Conservation (phyloP, 1,140 invertebrate species). For the Ceratoteleas bidentatus region DNA sequence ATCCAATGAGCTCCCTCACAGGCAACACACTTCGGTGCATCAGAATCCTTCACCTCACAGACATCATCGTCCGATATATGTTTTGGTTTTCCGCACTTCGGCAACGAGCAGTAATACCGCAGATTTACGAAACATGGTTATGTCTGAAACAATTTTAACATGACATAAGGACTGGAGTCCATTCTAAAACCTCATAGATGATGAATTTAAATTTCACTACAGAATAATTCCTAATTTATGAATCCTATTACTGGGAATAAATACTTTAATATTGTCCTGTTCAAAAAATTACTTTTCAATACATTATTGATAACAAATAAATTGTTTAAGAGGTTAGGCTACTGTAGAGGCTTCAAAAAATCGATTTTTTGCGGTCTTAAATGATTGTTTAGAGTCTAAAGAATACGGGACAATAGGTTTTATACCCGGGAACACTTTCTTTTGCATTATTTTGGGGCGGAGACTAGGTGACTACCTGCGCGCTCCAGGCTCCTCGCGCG, state of each 20-base stretch:
- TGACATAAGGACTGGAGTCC: not conserved
- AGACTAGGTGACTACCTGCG: too few species aligned
- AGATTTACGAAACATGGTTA: not conserved
- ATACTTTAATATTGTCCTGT: not conserved
- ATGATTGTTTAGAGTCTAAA: too few species aligned
- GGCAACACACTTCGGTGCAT: not conserved
- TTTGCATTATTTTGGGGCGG: too few species aligned
- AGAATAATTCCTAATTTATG: not conserved
- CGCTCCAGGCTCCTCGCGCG: too few species aligned
- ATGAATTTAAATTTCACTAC: not conserved
- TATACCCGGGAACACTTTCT: too few species aligned
- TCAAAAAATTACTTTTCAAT: not conserved
- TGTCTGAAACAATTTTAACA: not conserved
- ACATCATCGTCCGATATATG: not conserved
- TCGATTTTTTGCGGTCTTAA: constrained; percentile 3
- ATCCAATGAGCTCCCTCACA: not conserved
- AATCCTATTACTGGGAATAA: not conserved
- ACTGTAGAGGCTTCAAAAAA: constrained; percentile 24
- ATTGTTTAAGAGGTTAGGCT: constrained; percentile 19
- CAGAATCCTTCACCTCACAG: not conserved
- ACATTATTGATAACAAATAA: not conserved
- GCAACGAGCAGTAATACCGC: not conserved
- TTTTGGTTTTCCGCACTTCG: not conserved
- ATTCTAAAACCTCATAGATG: not conserved
- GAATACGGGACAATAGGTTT: too few species aligned